These are phyloP conservation scores for Grallaria varia DNA, from an alignment of 2,113 vertebrate species.

Conservation along the genomic window DNA sequence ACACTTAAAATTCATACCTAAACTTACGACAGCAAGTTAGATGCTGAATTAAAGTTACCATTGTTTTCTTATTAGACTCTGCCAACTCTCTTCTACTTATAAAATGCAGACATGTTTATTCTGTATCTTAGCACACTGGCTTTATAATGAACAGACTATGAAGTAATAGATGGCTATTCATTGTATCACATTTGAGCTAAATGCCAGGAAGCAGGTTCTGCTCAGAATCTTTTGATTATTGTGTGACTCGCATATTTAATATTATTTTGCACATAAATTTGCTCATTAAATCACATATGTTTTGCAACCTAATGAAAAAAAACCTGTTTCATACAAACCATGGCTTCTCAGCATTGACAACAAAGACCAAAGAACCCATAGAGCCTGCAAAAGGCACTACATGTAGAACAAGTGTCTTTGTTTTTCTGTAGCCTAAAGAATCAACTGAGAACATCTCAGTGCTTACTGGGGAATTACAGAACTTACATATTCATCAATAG, in stretches of 20 bases:
- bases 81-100: neutral
- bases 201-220: neutral
- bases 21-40: neutral
- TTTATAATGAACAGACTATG: neutral
- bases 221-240: neutral
- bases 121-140: neutral
- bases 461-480: neutral
- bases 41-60: neutral
- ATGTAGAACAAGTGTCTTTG: neutral
- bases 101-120: neutral
- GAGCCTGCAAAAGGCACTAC: neutral
- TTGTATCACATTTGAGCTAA: neutral
- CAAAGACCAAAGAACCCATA: neutral
- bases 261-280: neutral
- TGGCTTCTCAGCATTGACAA: neutral
- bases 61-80: neutral
- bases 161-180: neutral
- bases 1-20: neutral
- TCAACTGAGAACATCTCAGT: neutral
- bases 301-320: neutral
- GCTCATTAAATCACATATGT: neutral
- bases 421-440: neutral
- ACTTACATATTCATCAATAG: conserved; percentile 94
- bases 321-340: neutral
- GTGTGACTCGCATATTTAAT: neutral